Conservation (phyloP, 2,888 invertebrate genomes). For the Papilio gigon region DNA sequence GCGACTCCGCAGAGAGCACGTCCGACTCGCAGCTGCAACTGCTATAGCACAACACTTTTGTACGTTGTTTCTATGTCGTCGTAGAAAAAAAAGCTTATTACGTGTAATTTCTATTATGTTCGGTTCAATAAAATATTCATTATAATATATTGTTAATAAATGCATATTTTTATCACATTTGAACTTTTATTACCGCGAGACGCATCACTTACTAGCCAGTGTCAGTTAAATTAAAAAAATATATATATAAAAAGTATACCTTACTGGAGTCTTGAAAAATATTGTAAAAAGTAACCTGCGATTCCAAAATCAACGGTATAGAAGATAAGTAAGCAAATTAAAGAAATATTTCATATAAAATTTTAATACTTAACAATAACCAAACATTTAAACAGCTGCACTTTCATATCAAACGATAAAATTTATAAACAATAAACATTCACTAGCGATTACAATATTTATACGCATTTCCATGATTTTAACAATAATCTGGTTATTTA, state of each 20-base stretch:
- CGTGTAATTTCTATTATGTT: slow-evolving; percentile 40
- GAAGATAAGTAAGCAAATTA: not conserved
- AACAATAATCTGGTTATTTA: not conserved
- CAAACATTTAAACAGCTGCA: not conserved
- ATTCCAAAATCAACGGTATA: not conserved
- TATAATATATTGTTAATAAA: slow-evolving; percentile 42
- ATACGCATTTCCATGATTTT: not conserved
- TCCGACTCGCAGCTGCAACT: slow-evolving; percentile 63
- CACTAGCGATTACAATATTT: not conserved
- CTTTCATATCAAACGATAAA: not conserved
- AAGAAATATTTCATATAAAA: not conserved
- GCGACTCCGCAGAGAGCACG: slow-evolving; percentile 66
- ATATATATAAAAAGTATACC: not conserved
- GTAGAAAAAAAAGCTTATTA: slow-evolving; percentile 38
- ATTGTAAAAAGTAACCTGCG: not conserved
- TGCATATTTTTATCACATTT: slow-evolving; percentile 37
- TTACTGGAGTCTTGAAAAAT: not conserved
- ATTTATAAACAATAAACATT: not conserved
- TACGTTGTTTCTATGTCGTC: slow-evolving; percentile 41
- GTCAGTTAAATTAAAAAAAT: not conserved
- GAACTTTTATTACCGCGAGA: not conserved
- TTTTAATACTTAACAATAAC: not conserved
- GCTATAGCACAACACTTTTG: slow-evolving; percentile 60
- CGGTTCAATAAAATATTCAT: slow-evolving; percentile 36
- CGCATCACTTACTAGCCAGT: not conserved